Evolutionary conservation across 2,113 vertebrate genomes (phyloP).

Genomic region (Malurus cyaneus): DNA sequence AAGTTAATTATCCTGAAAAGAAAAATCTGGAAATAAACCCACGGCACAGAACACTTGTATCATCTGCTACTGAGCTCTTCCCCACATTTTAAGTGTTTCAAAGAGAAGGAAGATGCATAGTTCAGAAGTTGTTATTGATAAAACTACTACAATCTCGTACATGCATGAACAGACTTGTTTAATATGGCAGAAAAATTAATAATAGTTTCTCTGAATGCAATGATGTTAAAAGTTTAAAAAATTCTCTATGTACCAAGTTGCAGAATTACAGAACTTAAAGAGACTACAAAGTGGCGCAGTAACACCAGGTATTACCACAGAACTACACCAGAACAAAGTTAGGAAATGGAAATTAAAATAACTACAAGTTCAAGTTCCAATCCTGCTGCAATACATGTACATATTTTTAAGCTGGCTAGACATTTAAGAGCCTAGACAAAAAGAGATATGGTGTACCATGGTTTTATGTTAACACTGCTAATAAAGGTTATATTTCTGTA

Average conservation of each 20-base stretch:
- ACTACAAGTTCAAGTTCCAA: background rate
- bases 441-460: background rate
- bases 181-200: background rate
- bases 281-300: background rate
- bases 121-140: background rate
- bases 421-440: background rate
- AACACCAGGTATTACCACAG: background rate
- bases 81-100: background rate
- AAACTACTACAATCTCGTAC: background rate
- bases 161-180: background rate
- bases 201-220: background rate
- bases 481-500: background rate
- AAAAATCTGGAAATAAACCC: background rate
- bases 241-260: background rate
- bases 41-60: rapidly evolving
- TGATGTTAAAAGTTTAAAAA: background rate
- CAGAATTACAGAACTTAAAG: background rate
- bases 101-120: background rate
- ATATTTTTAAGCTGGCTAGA: background rate
- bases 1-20: background rate
- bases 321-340: background rate
- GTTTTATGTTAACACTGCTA: background rate
- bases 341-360: background rate
- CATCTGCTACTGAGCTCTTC: background rate
- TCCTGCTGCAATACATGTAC: background rate